Conservation (phyloP, 2,797 vertebrate species). For the Hemibagrus guttatus region DNA sequence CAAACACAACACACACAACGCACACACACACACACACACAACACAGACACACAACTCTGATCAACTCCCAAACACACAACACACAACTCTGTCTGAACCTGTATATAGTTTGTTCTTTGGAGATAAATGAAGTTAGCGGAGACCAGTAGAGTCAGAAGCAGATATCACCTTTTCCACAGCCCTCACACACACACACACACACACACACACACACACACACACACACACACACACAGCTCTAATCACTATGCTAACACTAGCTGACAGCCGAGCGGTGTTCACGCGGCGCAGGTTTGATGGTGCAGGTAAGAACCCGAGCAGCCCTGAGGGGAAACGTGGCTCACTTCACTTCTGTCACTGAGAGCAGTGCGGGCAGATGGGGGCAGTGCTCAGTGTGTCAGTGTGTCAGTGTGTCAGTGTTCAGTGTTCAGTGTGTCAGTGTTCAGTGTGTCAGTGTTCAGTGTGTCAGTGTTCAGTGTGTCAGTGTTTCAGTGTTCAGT, state of each 20-base stretch:
- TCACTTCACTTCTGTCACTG: slow-evolving; percentile 55
- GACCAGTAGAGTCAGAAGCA: background rate
- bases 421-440: no score
- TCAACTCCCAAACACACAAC: background rate
- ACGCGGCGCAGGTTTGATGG: slow-evolving; percentile 67
- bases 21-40: no score
- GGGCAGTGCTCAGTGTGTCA: background rate
- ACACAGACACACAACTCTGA: no score
- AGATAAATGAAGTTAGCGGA: background rate
- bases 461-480: no score
- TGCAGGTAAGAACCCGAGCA: slow-evolving; percentile 57
- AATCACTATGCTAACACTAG: slow-evolving; percentile 65
- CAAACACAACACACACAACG: no score
- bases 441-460: no score
- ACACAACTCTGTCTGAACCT: no score
- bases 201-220: slow-evolving; percentile 58
- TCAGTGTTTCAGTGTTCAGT: no score
- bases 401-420: no score
- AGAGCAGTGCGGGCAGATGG: slow-evolving; percentile 58
- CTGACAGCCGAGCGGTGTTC: slow-evolving; percentile 66
- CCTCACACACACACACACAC: slow-evolving; percentile 17
- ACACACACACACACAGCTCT: slow-evolving; percentile 37
- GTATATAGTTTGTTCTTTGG: no score
- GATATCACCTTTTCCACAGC: background rate
- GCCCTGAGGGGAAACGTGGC: slow-evolving; percentile 54